These are phyloP conservation scores for Platycnemis pennipes DNA, from an alignment of 2,888 invertebrate genomes.

Conservation along the genomic window DNA sequence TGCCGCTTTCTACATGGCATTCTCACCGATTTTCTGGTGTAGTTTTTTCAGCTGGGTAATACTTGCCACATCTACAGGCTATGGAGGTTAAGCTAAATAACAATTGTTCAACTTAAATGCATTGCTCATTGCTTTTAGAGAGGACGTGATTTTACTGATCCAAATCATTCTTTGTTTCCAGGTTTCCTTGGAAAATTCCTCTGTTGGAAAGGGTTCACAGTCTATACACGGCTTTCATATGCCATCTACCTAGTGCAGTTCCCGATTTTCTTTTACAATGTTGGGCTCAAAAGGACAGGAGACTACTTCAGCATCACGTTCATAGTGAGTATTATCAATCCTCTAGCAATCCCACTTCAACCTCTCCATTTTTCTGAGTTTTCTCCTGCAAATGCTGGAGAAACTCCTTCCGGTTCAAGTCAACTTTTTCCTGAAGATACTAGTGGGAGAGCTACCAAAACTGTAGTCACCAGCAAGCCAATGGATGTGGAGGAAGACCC, in stretches of 20 bases:
- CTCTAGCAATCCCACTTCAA: no score
- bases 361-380: no score
- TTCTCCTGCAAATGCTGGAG: no score
- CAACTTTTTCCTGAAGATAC: no score
- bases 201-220: conserved; percentile 83
- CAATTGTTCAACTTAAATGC: background rate
- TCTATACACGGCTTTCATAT: conserved; percentile 86
- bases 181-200: conserved; percentile 81
- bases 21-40: conserved; percentile 87
- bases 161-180: conserved; percentile 76
- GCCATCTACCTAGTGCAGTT: conserved; percentile 87
- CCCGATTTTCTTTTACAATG: conserved; percentile 86
- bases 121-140: background rate
- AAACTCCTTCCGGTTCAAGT: no score
- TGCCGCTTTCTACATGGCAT: conserved; percentile 86
- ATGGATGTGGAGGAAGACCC: background rate
- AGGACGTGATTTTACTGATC: background rate
- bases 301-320: conserved; percentile 82
- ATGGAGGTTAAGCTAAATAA: conserved; percentile 79
- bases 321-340: conserved; percentile 79
- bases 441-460: no score
- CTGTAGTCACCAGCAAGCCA: no score
- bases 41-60: conserved; percentile 85
- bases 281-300: conserved; percentile 82
- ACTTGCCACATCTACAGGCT: conserved; percentile 83